Base-by-base conservation (phyloP, 2,113 vertebrate genomes). In the Nipponia nippon region DNA sequence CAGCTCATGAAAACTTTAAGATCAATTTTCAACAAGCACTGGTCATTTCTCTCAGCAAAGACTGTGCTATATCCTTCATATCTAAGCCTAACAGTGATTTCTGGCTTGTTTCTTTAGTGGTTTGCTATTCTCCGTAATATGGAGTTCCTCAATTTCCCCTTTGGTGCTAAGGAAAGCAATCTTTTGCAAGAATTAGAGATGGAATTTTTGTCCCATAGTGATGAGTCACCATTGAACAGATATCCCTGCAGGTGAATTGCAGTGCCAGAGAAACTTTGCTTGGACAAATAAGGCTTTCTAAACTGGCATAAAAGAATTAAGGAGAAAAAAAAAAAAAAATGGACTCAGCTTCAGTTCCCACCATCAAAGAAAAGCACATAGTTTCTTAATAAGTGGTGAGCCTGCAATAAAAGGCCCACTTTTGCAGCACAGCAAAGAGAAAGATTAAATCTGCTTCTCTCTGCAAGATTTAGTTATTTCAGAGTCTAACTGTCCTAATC, bases 401-500 rank as follows among this genome's bases (percentile, higher is more conserved):
- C 50, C 26, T 22, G 2, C 30, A 84, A 46, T 38, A 65, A 79
- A 83, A 46, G 10, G 49, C 42, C 49, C 12, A 85, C 47, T 26
- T 94, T 89, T 63, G 61, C 67, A 89, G 30, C 18, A 58, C 29
- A 58, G 52, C 34, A 94, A 85, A 79, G 38, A 79, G 38, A 87
- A 94, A 65, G 47, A 96, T 36, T 89, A 87, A 82, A 71, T 93
- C 55, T 87, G 25, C 49, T 87, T 61, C 40, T 81, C 4, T 52
- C 27, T 77, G 34, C 21, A 47, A 78, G 34, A 32, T 84, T 27
- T 49, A 61, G 19, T 92, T 89, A 91, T 70, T 97, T 80, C 82
- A 95, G 93, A 97, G 49, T 56, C 85, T 90, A 89, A 90, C 70
- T 93, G 36, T 95, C 86, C 91, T 96, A 97, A 95, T 96, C 88